These are phyloP conservation scores for Shargacucullia verbasci DNA, from an alignment of 2,888 invertebrate species.

Conservation along the genomic window DNA sequence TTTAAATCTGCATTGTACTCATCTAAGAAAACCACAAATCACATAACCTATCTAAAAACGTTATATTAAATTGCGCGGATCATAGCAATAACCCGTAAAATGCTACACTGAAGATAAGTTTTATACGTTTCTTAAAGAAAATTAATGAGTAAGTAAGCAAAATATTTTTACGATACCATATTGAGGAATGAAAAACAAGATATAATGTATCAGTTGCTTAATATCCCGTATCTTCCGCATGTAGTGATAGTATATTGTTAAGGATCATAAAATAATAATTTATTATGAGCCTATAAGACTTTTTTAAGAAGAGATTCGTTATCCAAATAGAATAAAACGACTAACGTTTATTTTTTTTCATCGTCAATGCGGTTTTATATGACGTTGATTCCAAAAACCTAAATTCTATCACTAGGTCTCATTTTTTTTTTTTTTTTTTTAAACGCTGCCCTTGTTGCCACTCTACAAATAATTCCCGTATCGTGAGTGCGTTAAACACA, in stretches of 20 bases:
- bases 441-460: too few species aligned
- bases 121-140: conserved; percentile 6
- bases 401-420: background rate
- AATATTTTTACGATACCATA: conserved; percentile 11
- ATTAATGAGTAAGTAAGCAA: conserved; percentile 6
- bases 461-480: too few species aligned
- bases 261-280: background rate
- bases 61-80: too few species aligned
- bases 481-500: too few species aligned
- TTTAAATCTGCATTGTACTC: too few species aligned
- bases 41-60: too few species aligned
- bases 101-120: conserved; percentile 1
- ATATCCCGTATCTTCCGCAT: conserved; percentile 26
- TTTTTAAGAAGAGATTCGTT: too few species aligned
- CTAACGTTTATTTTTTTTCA: background rate
- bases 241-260: conserved; percentile 4
- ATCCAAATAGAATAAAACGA: background rate
- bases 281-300: too few species aligned
- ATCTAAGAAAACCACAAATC: too few species aligned
- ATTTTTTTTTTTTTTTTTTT: too few species aligned
- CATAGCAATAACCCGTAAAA: conserved; percentile 3
- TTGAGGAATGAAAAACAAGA: conserved; percentile 22
- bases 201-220: conserved; percentile 33
- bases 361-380: background rate
- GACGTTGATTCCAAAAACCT: background rate